A percentile compares a stretch with the other conserved stretches of the same genome.
Evolutionary conservation across 2,113 vertebrate genomes (phyloP).

Genomic region (Lucifuga dentata): DNA sequence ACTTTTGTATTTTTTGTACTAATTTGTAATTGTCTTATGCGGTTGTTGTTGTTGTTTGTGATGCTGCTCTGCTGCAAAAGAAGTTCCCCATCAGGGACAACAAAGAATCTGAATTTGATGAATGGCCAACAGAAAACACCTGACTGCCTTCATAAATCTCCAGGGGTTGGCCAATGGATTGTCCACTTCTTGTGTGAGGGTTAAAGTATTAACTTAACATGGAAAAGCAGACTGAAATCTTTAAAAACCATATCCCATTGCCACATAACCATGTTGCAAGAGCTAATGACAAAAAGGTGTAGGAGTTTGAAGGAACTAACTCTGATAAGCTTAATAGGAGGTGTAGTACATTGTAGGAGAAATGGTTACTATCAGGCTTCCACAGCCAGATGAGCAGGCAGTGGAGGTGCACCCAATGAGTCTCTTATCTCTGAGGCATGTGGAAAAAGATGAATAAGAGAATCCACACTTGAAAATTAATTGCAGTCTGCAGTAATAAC

Average conservation of each 20-base stretch:
- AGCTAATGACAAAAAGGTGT: slow-evolving; percentile 40
- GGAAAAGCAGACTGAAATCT: slow-evolving; percentile 39
- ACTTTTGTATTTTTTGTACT: no score
- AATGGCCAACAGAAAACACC: slow-evolving; percentile 40
- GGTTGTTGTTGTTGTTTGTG: no score
- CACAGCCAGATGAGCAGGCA: slow-evolving; percentile 40
- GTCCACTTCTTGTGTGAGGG: slow-evolving; percentile 41
- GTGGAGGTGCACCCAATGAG: slow-evolving; percentile 19
- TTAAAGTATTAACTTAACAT: slow-evolving; percentile 50
- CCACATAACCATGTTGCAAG: slow-evolving; percentile 26
- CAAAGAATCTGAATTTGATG: no score
- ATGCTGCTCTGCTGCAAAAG: slow-evolving; percentile 33
- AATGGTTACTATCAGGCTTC: slow-evolving; percentile 34
- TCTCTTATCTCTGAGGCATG: slow-evolving; percentile 43
- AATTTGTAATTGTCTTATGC: no score
- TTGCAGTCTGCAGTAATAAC: slow-evolving; percentile 64
- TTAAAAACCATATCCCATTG: slow-evolving; percentile 31
- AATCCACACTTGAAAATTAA: slow-evolving; percentile 69
- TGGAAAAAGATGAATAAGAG: slow-evolving; percentile 56
- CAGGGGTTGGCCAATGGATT: slow-evolving; percentile 44
- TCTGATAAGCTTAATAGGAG: slow-evolving; percentile 20
- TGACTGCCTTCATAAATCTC: slow-evolving; percentile 49
- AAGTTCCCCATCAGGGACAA: no score
- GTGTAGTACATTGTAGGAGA: slow-evolving; percentile 6
- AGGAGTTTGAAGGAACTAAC: slow-evolving; percentile 37